Conservation (phyloP, 1,140 invertebrate species). For the Babylonia areolata region DNA sequence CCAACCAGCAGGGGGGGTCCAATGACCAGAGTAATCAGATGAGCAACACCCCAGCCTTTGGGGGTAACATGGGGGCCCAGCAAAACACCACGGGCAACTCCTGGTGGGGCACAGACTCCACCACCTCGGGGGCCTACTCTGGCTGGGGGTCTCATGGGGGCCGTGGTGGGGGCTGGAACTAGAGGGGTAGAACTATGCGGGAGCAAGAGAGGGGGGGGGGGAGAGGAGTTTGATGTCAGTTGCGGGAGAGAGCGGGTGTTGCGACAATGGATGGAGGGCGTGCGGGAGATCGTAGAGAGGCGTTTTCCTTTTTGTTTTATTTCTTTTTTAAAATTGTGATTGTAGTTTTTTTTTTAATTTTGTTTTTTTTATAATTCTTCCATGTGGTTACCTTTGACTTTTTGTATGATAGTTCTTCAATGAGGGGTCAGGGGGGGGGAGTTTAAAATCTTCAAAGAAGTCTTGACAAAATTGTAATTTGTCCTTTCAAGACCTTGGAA, state of each 20-base stretch:
- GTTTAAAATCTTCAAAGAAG: too few species aligned
- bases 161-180: neutral
- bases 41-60: neutral
- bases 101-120: slow-evolving; percentile 16
- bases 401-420: too few species aligned
- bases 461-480: too few species aligned
- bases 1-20: slow-evolving; percentile 49
- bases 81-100: slow-evolving; percentile 4
- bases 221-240: too few species aligned
- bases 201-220: too few species aligned
- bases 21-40: slow-evolving; percentile 31
- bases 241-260: neutral
- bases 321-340: neutral
- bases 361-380: too few species aligned
- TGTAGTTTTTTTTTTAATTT: neutral
- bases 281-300: neutral
- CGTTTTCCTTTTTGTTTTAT: neutral
- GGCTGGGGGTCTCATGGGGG: slow-evolving; percentile 14
- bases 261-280: neutral
- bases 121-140: slow-evolving; percentile 12
- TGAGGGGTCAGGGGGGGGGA: too few species aligned
- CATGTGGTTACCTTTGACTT: too few species aligned
- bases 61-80: neutral
- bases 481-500: too few species aligned
- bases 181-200: too few species aligned